phyloP scores from a whole-genome alignment of 2,113 vertebrate species.

The Crypturellus undulatus region DNA sequence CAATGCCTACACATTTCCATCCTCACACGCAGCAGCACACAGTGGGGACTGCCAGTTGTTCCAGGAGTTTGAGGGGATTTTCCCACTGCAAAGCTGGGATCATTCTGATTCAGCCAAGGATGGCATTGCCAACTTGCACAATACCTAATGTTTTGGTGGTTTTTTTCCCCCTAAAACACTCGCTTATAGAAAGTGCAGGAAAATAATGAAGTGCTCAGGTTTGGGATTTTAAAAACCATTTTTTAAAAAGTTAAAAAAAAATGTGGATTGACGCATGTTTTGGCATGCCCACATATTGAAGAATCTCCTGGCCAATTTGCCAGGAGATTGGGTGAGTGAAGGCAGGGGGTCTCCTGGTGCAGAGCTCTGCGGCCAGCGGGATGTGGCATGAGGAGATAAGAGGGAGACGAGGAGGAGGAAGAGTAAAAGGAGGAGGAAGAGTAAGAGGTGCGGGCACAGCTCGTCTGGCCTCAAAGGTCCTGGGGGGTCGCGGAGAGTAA shows the following conservation, averaged over 20 bases:
- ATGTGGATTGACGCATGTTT: accelerated
- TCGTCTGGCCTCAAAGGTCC: not conserved
- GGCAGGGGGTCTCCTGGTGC: not conserved
- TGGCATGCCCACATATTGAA: not conserved
- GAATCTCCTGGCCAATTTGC: accelerated
- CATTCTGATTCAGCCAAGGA: not conserved
- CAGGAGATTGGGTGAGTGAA: not conserved
- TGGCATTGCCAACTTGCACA: not conserved
- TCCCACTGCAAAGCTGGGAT: not conserved
- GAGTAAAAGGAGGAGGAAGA: not conserved
- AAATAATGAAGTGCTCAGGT: not conserved
- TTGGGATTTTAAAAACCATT: not conserved
- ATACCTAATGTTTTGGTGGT: not conserved
- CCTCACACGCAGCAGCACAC: not conserved
- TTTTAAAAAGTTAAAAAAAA: not conserved
- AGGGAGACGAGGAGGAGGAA: no score
- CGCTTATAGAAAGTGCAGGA: not conserved
- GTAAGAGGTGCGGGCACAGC: accelerated
- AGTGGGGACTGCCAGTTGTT: not conserved
- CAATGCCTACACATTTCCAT: not conserved
- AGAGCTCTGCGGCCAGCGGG: accelerated
- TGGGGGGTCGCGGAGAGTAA: not conserved
- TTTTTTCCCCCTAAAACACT: not conserved
- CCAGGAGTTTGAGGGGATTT: not conserved
- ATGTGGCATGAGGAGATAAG: not conserved